Evolutionary conservation across 2,888 invertebrate species (phyloP).

Genomic region (Leucania comma): DNA sequence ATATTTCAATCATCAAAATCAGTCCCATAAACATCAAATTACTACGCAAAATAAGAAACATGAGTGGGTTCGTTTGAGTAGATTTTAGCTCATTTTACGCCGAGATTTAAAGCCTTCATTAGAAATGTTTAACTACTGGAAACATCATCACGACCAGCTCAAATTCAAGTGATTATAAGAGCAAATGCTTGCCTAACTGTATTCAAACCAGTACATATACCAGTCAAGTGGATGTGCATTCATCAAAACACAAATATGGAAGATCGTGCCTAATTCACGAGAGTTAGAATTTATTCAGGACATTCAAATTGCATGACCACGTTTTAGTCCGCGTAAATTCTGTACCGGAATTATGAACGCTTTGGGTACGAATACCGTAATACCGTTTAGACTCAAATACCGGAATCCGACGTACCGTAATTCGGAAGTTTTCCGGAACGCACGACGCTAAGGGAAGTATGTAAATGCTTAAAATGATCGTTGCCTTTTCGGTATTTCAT

Average conservation of each 20-base stretch:
- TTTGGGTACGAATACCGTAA: conserved; percentile 57
- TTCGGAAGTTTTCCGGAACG: conserved; percentile 62
- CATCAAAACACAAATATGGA: conserved; percentile 37
- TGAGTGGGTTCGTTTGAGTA: too few species aligned
- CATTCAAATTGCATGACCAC: conserved; percentile 60
- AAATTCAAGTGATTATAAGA: background rate
- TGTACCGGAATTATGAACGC: conserved; percentile 59
- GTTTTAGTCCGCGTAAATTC: conserved; percentile 52
- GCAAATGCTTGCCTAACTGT: background rate
- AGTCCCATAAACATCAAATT: background rate
- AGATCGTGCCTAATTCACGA: conserved; percentile 30
- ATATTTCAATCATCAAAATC: background rate
- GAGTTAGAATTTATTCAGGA: conserved; percentile 54
- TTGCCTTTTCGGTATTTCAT: conserved; percentile 43
- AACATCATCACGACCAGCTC: background rate
- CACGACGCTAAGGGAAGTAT: conserved; percentile 52
- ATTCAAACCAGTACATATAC: conserved; percentile 5
- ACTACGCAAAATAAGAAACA: background rate
- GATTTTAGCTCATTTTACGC: background rate
- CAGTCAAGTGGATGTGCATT: conserved; percentile 16
- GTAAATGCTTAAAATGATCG: conserved; percentile 56
- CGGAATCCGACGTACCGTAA: conserved; percentile 56
- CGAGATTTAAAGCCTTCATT: background rate
- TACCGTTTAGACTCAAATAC: conserved; percentile 62
- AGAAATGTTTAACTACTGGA: background rate